Conservation (phyloP, 2,888 invertebrate species). For the Trimorus sp. region DNA sequence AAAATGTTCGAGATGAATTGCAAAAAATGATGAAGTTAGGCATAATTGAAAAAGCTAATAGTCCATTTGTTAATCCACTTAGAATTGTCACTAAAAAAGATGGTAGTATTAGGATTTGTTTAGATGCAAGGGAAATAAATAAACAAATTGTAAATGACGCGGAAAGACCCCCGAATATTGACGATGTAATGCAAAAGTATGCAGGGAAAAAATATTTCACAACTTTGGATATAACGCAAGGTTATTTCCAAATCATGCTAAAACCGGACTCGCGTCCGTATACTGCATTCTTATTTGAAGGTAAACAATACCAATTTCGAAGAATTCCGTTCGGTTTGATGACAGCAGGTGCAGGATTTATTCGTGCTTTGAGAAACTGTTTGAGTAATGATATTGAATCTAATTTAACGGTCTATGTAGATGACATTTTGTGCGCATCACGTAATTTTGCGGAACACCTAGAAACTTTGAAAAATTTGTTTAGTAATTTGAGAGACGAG, state of each 20-base stretch:
- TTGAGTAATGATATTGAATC: too few species aligned
- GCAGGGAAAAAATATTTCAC: conserved; percentile 19
- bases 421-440: too few species aligned
- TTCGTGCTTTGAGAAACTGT: too few species aligned
- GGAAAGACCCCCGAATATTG: conserved; percentile 25
- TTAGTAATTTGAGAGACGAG: background rate
- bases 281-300: conserved; percentile 36
- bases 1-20: conserved; percentile 13
- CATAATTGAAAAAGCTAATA: conserved; percentile 30
- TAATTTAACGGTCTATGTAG: too few species aligned
- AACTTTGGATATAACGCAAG: conserved; percentile 29
- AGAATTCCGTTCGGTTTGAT: background rate
- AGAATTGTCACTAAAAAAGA: conserved; percentile 18
- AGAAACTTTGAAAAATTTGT: too few species aligned
- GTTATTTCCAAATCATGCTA: conserved; percentile 34
- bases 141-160: conserved; percentile 16
- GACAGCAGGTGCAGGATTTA: background rate
- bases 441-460: too few species aligned
- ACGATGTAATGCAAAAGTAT: conserved; percentile 28
- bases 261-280: conserved; percentile 28
- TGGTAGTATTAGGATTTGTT: conserved; percentile 15
- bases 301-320: conserved; percentile 20
- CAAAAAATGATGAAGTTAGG: conserved; percentile 21
- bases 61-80: conserved; percentile 25
- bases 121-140: conserved; percentile 27